Base-by-base conservation (phyloP, 53 echinoderm and acorn worm species). In the Zoroaster sp. region DNA sequence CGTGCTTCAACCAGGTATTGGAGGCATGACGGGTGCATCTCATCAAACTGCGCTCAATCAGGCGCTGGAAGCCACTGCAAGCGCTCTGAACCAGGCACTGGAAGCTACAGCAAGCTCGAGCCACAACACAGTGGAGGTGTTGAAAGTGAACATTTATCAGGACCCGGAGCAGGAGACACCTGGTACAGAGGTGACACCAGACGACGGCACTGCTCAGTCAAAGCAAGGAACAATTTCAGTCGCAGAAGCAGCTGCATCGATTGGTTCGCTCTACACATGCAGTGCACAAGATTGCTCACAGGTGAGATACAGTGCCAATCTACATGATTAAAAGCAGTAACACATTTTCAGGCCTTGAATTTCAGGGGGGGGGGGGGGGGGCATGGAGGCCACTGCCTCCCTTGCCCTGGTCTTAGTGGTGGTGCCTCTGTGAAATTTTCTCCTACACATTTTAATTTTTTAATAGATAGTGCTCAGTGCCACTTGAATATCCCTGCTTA, bases 211-310 rank as follows among this genome's bases (percentile, higher is more conserved):
- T 44, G 35, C 80, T 7, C 72, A 67, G 38, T 39, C 79, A 14
- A 88, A 92, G 41, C 74, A 93, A 66, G 66, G 76, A 10, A 79
- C 90, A 20, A 74, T 96, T 59, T 89, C 96, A 7, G 96, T 94
- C 14, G 86, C 89, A 44, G 96, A 85, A 52, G 96, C 95, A 25
- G 96, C 96, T 51, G 96, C 96, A 15, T 93, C 96, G 11, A 96
- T 96, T 70, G 96, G 96, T 32, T 95, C 94, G 4, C 38, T 96
- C 35, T 96, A 96, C 78, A 89, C 90, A 11, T 96, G 96, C 76
- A 87, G 91, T 35, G 94, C 88, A 43, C 66, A 94, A 71, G 95
- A 92, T 13, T 96, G 96, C 52, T 54, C 79, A 44, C 83, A 89
- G 88, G 96, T 92, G 66, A 93, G 92, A 52, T 25, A 55, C 46